A percentile compares a stretch with the other conserved stretches of the same genome.
These are phyloP conservation scores for Cebus imitator DNA, from an alignment of 2,113 vertebrate species.

Conservation along the genomic window DNA sequence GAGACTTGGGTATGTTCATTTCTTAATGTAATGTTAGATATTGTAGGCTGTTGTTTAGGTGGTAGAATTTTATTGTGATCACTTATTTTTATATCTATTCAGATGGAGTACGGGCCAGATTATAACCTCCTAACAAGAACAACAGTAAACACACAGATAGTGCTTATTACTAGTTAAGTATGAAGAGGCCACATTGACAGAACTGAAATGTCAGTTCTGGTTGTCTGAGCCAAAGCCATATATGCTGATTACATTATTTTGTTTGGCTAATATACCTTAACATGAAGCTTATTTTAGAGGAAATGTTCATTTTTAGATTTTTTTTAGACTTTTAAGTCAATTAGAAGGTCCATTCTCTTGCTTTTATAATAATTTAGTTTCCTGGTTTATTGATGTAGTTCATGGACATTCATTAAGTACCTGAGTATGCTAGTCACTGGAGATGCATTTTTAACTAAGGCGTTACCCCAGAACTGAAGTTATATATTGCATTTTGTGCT, in stretches of 20 bases:
- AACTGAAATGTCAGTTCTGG: conserved; percentile 14
- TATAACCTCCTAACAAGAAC: background rate
- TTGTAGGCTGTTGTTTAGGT: background rate
- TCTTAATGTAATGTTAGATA: background rate
- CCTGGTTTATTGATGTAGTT: conserved; percentile 14
- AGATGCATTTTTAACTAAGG: background rate
- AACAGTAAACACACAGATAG: background rate
- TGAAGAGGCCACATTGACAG: background rate
- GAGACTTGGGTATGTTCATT: conserved; percentile 38
- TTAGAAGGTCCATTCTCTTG: conserved; percentile 36
- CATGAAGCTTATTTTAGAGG: conserved; percentile 46
- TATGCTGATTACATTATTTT: conserved; percentile 39
- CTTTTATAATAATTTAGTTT: conserved; percentile 31
- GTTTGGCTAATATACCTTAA: conserved; percentile 20
- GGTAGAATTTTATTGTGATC: conserved; percentile 18
- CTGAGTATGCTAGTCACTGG: background rate
- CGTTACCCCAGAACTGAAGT: background rate
- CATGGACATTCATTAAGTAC: background rate
- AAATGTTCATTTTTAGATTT: conserved; percentile 37
- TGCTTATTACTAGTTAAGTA: conserved; percentile 37
- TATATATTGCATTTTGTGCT: background rate
- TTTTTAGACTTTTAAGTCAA: conserved; percentile 21
- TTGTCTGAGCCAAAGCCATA: background rate
- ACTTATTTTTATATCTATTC: conserved; percentile 23
- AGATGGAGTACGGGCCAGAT: background rate